Evolutionary conservation across 2,888 invertebrate species (phyloP).

Genomic region (Andrena trimmerana): DNA sequence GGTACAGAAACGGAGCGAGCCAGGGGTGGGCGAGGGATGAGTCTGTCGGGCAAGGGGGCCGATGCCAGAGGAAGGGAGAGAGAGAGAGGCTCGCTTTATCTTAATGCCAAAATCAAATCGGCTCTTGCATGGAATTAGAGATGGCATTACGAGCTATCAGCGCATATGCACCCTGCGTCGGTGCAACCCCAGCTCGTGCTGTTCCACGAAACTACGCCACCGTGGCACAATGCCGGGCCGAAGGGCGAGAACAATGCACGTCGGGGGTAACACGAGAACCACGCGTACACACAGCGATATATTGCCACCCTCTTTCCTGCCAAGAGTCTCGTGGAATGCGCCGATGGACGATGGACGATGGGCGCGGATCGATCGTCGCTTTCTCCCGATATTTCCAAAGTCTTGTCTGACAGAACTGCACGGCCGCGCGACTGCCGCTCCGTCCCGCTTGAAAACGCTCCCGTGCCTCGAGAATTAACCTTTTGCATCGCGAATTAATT

Average conservation of each 20-base stretch:
- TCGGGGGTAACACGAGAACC: conserved; percentile 82
- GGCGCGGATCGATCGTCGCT: conserved; percentile 6
- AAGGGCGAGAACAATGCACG: conserved; percentile 83
- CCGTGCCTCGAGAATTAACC: too few species aligned
- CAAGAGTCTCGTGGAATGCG: conserved; percentile 63
- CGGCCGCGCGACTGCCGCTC: too few species aligned
- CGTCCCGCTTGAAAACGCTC: too few species aligned
- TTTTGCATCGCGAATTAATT: too few species aligned
- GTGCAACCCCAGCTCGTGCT: conserved; percentile 57
- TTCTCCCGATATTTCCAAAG: conserved; percentile 14
- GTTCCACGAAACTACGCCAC: conserved; percentile 68
- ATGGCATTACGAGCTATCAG: conserved; percentile 84
- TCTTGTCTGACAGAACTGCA: not conserved
- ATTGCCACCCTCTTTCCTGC: conserved; percentile 77
- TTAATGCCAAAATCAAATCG: conserved; percentile 85
- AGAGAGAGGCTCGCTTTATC: conserved; percentile 80
- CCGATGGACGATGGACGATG: conserved; percentile 21
- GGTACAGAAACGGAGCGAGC: conserved; percentile 39
- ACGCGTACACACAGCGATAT: conserved; percentile 81
- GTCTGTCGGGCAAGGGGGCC: conserved; percentile 22
- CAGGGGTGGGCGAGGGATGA: conserved; percentile 35
- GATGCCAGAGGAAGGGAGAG: not conserved
- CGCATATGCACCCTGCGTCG: conserved; percentile 81
- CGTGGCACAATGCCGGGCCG: conserved; percentile 78
- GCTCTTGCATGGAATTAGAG: conserved; percentile 84